Evolutionary conservation across 1,140 invertebrate species (phyloP), one percentile per base, ranked within the genome.

Genomic region (Asbolus verrucosus): DNA sequence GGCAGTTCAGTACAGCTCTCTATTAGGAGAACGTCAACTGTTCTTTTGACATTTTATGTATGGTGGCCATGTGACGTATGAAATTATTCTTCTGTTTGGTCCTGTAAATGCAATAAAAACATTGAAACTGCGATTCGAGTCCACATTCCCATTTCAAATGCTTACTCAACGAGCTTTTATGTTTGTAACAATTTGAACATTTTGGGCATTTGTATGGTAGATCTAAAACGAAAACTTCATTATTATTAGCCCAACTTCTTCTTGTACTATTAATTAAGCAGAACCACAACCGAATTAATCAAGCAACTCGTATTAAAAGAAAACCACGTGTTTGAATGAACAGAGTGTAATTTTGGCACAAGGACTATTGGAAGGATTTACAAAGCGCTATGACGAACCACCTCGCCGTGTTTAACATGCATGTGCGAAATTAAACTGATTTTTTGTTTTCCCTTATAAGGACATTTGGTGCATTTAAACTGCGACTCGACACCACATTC

Each of bases 401-500:
- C n/a, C 14, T 54, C 46, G 21, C 68, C 73, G 60, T 79, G 78
- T 43, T 70, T 75, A 2, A 69, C 70, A 16, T 73, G 31, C 24
- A 78, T 65, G 66, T 79, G 78, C 67, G 72, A 73, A 8, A 76
- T 74, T 18, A 75, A 70, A 71, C 73, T 67, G 38, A 74, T 73
- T 63, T 79, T 79, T 69, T 79, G 78, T 67, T 74, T 78, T 8
- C 75, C 76, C 36, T 72, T 74, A 67, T 78, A 79, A 13, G 71
- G 76, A 54, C 87, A 89, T 74, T 85, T 83, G 8, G 81, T 81
- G 76, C 89, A 88, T 70, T 84, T 80, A 65, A 86, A 86, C 9
- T 84, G 82, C 0, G 87, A 86, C 75, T 82, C 81, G 54, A 84
- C 84, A 13, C 84, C 85, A 71, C 87, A 88, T 71, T 87, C 85